phyloP scores from a whole-genome alignment of 2,888 invertebrate species.

The Eristalis tenax region DNA sequence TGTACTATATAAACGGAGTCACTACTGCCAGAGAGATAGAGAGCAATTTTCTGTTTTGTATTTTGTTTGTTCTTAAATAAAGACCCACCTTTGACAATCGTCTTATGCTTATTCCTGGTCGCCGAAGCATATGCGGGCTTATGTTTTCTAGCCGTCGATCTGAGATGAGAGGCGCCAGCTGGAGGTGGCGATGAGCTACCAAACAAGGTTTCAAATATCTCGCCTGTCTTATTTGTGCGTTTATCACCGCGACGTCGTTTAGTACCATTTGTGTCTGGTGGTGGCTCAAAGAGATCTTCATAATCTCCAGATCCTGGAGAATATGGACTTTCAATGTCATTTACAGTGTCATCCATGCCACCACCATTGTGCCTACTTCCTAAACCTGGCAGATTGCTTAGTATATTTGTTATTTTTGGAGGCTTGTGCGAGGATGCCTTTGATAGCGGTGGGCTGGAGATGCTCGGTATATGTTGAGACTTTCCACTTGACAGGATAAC shows the following conservation, averaged over 20 bases:
- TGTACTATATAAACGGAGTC: conserved; percentile 8
- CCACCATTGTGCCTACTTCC: conserved; percentile 78
- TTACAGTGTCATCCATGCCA: conserved; percentile 82
- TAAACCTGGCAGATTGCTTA: conserved; percentile 74
- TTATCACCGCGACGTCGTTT: conserved; percentile 72
- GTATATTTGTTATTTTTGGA: conserved; percentile 53
- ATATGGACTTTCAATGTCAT: conserved; percentile 92
- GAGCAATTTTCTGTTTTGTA: not conserved
- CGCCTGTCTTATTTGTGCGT: conserved; percentile 73
- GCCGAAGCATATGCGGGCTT: conserved; percentile 53
- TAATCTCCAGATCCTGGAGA: conserved; percentile 94
- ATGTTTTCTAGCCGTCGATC: conserved; percentile 74
- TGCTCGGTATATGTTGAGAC: conserved; percentile 79
- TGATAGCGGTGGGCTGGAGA: conserved; percentile 78
- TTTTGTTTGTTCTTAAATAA: conserved; percentile 23
- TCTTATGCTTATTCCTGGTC: conserved; percentile 75
- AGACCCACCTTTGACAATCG: conserved; percentile 80
- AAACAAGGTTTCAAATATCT: conserved; percentile 86
- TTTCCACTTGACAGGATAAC: conserved; percentile 76
- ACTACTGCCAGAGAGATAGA: not conserved
- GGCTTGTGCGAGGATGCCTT: conserved; percentile 74
- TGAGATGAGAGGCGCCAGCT: conserved; percentile 73
- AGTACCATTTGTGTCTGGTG: conserved; percentile 78
- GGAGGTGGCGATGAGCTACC: conserved; percentile 82
- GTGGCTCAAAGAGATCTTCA: conserved; percentile 93